Evolutionary conservation across 92 coral and sea anemone genomes (phyloP).

Genomic region (Umimayanthus kanabou): DNA sequence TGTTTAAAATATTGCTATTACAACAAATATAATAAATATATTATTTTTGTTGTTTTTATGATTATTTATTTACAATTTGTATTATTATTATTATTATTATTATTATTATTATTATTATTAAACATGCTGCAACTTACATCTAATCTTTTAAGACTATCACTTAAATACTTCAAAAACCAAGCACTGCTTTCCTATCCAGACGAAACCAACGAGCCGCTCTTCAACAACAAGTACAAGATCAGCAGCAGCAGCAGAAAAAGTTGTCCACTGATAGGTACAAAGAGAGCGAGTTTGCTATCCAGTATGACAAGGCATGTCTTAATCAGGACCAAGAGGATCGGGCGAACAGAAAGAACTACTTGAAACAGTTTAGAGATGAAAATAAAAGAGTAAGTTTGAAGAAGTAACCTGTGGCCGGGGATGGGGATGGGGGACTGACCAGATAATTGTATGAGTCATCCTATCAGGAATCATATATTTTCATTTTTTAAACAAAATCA

Average conservation of each 20-base stretch:
- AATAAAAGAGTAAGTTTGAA: slow-evolving; percentile 65
- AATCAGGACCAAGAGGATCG: slow-evolving; percentile 72
- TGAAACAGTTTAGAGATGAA: slow-evolving; percentile 82
- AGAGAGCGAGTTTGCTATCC: slow-evolving; percentile 83
- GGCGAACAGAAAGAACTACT: slow-evolving; percentile 58
- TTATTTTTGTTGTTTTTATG: too few species aligned
- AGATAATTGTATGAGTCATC: neutral
- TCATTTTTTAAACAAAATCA: too few species aligned
- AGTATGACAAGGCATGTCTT: slow-evolving; percentile 72
- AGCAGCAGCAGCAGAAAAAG: slow-evolving; percentile 44
- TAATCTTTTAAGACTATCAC: too few species aligned
- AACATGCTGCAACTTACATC: too few species aligned
- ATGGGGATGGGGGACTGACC: neutral
- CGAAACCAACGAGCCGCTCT: slow-evolving; percentile 56
- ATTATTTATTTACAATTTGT: too few species aligned
- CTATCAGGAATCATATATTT: too few species aligned
- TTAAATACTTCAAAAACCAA: neutral
- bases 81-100: too few species aligned
- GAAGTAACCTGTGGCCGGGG: neutral
- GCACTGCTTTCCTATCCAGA: neutral
- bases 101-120: too few species aligned
- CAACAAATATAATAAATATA: too few species aligned
- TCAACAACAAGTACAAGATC: slow-evolving; percentile 74
- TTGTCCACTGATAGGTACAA: slow-evolving; percentile 42
- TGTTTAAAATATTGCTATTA: too few species aligned